These are phyloP conservation scores for Crocodylus rhombifer DNA, from an alignment of 2,797 vertebrate species.

Conservation along the genomic window DNA sequence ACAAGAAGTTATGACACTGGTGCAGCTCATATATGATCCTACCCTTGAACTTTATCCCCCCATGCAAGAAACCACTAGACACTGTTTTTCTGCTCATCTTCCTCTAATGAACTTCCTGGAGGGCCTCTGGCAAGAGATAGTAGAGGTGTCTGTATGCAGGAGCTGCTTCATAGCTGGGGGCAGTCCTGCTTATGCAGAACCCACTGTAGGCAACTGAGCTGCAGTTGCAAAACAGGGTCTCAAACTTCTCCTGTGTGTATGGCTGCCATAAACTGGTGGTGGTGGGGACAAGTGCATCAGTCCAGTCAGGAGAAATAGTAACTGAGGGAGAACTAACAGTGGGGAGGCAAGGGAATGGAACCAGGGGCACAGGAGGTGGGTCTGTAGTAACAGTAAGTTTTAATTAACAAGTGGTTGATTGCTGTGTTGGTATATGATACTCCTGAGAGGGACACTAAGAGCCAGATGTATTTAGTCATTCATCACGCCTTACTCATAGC, in stretches of 20 bases:
- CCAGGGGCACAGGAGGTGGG: background rate
- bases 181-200: slow-evolving; percentile 44
- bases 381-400: background rate
- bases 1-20: background rate
- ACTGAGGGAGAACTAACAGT: fast-evolving
- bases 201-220: background rate
- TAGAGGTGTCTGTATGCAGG: slow-evolving; percentile 10
- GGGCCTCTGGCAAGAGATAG: slow-evolving; percentile 25
- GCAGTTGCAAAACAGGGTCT: background rate
- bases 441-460: background rate
- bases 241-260: fast-evolving
- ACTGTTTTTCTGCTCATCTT: background rate
- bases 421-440: background rate
- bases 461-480: background rate
- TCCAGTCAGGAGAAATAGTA: fast-evolving
- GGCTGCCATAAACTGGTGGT: background rate
- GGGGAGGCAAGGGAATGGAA: fast-evolving
- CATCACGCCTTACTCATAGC: background rate
- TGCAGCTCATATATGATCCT: fast-evolving
- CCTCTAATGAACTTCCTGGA: fast-evolving
- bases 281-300: background rate
- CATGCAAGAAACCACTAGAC: background rate
- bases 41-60: background rate
- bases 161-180: slow-evolving; percentile 25
- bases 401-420: background rate